Conservation (phyloP, 2,888 invertebrate genomes). For the Lutraria lutraria region DNA sequence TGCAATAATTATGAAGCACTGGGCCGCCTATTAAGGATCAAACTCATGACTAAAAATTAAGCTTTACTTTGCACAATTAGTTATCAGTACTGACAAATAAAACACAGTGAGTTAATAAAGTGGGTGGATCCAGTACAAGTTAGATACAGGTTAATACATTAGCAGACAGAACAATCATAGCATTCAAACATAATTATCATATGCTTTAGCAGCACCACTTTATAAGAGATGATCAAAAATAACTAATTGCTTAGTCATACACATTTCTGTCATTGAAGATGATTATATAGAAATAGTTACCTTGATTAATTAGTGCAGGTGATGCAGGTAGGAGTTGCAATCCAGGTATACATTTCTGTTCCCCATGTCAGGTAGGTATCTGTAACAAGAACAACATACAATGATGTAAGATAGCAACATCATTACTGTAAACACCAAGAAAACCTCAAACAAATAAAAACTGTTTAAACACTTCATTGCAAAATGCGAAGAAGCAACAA, state of each 20-base stretch:
- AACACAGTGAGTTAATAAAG: too few relatives aligned
- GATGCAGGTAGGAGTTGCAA: neutral
- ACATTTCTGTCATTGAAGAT: neutral
- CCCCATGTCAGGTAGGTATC: neutral
- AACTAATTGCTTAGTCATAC: neutral
- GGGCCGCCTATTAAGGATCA: too few relatives aligned
- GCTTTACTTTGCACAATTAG: too few relatives aligned
- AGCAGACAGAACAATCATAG: too few relatives aligned
- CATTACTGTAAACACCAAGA: neutral
- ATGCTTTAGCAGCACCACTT: neutral
- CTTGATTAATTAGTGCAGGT: constrained; percentile 22
- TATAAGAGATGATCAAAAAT: neutral
- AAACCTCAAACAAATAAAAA: neutral
- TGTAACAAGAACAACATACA: neutral
- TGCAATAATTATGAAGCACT: too few relatives aligned
- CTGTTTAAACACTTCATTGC: neutral
- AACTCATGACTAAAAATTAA: too few relatives aligned
- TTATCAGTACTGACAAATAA: too few relatives aligned
- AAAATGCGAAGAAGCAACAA: neutral
- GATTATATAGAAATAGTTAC: neutral
- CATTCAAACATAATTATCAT: too few relatives aligned
- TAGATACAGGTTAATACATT: too few relatives aligned
- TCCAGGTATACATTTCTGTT: neutral
- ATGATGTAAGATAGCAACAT: neutral
- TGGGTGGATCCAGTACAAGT: too few relatives aligned